Base-by-base conservation (phyloP, 1,140 invertebrate species). In the Hyles euphorbiae region DNA sequence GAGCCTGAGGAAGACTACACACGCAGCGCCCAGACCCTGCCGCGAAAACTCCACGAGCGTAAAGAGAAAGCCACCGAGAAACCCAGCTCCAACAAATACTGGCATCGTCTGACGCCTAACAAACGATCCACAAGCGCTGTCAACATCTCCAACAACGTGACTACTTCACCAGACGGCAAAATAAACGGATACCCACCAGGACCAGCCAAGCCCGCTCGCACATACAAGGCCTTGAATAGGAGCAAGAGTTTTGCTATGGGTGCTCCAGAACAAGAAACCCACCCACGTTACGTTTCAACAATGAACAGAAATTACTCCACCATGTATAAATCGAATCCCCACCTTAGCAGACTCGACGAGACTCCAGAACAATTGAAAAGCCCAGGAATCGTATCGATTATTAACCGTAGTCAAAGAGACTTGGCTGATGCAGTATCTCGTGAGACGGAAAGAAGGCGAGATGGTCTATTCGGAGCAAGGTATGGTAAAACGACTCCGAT, bases 231-330 rank as follows among this genome's bases (percentile, higher is more conserved):
- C 1, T 82, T 96, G 8, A 92, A 94, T 12, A 89, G 95, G 54
- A 96, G 95, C 86, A 95, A 96, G 82, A 96, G 95, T 82, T 96
- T 97, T 84, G 96, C 95, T 87, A 93, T 95, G 50, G 93, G 95
- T 67, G 93, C 91, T 67, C 90, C 81, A 44, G 64, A 86, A 81
- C 76, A 74, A 65, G 69, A 81, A 61, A 78, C 87, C 50, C 84
- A 84, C 60, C 82, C 87, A 36, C 79, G 87, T 49, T 89, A 85
- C 78, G 78, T 87, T 40, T 81, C 82, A 50, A 76, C 81, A 43
- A 87, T 89, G 75, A 88, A 63, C 56, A 74, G 80, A 64, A 90
- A 84, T 58, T 82, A 85, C 60, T 88, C 87, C 10, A 90, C 83
- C 44, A 91, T 93, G 68, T 94, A 95, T 82, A 95, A 94, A 69